Conservation (phyloP, 2,797 vertebrate genomes). For the Fringilla coelebs region DNA sequence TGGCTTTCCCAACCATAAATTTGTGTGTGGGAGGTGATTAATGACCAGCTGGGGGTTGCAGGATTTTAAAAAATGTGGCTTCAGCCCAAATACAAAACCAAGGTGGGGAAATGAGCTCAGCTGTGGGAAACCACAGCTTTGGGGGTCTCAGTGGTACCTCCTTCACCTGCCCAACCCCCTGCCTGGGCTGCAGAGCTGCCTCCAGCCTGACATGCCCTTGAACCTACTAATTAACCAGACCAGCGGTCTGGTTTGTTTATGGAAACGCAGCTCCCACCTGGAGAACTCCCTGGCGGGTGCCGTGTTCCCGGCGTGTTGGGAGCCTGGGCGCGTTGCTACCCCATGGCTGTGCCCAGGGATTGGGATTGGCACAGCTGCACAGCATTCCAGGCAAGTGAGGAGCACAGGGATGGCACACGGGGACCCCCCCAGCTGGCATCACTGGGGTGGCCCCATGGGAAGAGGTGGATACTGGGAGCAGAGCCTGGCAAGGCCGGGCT, state of each 20-base stretch:
- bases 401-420: background rate
- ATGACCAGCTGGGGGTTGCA: background rate
- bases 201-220: background rate
- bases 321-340: rapidly evolving
- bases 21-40: background rate
- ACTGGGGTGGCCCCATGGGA: rapidly evolving
- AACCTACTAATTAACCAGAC: background rate
- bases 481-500: rapidly evolving
- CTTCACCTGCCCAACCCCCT: background rate
- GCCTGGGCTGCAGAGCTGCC: background rate
- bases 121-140: rapidly evolving
- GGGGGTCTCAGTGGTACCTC: background rate
- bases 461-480: background rate
- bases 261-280: background rate
- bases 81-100: background rate
- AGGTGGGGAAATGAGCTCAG: background rate
- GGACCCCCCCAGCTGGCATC: background rate
- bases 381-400: rapidly evolving
- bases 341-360: rapidly evolving
- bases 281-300: background rate
- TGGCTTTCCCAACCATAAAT: background rate
- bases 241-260: background rate
- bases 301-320: rapidly evolving
- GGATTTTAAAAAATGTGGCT: background rate
- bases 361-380: background rate